Conservation (phyloP, 1,140 invertebrate genomes). For the Pseudomyrmex dendroicus region DNA sequence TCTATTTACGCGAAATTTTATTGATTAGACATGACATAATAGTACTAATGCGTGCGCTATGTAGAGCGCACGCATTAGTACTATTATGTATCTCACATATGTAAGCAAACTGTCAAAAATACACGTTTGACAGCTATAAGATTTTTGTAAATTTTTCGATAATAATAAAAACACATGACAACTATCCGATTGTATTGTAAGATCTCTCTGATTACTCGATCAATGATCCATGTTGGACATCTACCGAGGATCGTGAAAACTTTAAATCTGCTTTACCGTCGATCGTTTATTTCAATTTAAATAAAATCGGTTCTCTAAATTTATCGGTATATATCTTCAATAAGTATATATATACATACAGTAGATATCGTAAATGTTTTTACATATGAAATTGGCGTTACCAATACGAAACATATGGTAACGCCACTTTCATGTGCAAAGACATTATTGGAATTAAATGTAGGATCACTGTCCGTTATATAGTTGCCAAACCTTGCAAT, state of each 20-base stretch:
- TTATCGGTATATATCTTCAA: too few species aligned
- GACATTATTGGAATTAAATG: too few species aligned
- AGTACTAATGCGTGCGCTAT: too few species aligned
- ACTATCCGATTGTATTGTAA: neutral
- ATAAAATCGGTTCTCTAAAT: constrained; percentile 23
- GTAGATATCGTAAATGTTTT: too few species aligned
- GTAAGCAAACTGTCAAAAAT: neutral
- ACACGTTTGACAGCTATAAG: neutral
- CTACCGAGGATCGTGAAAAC: constrained; percentile 18
- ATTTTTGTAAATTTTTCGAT: neutral
- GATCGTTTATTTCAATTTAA: constrained; percentile 14
- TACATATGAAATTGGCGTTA: too few species aligned
- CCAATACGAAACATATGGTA: too few species aligned
- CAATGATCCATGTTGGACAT: constrained; percentile 63
- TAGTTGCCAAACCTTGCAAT: too few species aligned
- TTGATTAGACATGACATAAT: neutral
- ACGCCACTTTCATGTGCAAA: too few species aligned
- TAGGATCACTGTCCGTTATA: too few species aligned
- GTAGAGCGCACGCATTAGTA: too few species aligned
- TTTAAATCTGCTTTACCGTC: constrained; percentile 63
- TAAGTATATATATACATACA: too few species aligned
- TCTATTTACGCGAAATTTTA: neutral
- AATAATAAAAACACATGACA: neutral
- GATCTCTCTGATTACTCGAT: constrained; percentile 36
- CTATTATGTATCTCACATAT: too few species aligned